Conservation (phyloP, 92 coral and sea anemone genomes). For the Actinostola sp. region DNA sequence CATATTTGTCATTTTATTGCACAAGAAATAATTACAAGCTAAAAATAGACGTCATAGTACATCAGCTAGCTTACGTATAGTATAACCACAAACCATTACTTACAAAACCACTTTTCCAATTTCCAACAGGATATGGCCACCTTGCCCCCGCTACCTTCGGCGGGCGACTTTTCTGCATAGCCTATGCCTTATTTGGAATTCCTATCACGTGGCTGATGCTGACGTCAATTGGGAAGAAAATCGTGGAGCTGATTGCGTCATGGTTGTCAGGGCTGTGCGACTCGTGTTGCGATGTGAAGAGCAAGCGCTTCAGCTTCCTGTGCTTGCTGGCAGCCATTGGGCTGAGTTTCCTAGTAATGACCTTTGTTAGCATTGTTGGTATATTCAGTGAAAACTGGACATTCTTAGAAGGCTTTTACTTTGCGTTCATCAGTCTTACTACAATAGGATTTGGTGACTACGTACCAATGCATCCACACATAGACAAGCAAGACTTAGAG, state of each 20-base stretch:
- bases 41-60: too few relatives aligned
- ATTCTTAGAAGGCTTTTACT: slow-evolving; percentile 94
- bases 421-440: slow-evolving; percentile 92
- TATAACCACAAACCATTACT: not conserved
- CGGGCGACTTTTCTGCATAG: slow-evolving; percentile 83
- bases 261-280: slow-evolving; percentile 44
- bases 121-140: slow-evolving; percentile 75
- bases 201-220: slow-evolving; percentile 93
- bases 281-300: slow-evolving; percentile 47
- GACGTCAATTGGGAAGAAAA: slow-evolving; percentile 81
- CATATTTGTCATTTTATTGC: too few relatives aligned
- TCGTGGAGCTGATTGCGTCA: slow-evolving; percentile 75
- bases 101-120: not conserved
- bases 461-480: slow-evolving; percentile 91
- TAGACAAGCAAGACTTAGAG: slow-evolving; percentile 49
- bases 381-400: slow-evolving; percentile 88
- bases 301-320: slow-evolving; percentile 51
- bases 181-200: slow-evolving; percentile 89
- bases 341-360: slow-evolving; percentile 63
- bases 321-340: slow-evolving; percentile 63
- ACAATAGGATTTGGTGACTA: slow-evolving; percentile 98
- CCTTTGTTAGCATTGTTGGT: slow-evolving; percentile 68
- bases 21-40: too few relatives aligned
- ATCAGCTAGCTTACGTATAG: too few relatives aligned
- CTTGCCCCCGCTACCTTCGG: slow-evolving; percentile 70